These are phyloP conservation scores for Cheumatopsyche charites DNA, from an alignment of 1,140 invertebrate species.

Conservation along the genomic window DNA sequence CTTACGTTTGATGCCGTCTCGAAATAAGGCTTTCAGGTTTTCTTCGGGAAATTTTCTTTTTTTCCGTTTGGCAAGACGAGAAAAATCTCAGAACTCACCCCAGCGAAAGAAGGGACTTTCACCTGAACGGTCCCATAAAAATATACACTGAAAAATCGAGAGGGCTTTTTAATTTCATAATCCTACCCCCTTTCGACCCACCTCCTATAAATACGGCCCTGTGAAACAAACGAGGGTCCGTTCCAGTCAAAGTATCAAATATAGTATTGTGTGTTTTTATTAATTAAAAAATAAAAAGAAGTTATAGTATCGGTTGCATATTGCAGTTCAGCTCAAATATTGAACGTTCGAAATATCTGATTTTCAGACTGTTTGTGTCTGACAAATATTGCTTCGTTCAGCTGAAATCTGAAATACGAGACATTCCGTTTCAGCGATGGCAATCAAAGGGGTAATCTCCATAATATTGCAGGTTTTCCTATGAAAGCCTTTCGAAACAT, in stretches of 20 bases:
- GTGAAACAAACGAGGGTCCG: not conserved
- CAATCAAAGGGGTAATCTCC: conserved; percentile 2
- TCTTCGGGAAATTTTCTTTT: conserved; percentile 1
- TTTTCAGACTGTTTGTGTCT: too few species aligned
- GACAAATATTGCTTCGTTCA: too few species aligned
- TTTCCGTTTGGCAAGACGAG: not conserved
- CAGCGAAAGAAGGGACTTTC: not conserved
- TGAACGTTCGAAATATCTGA: not conserved
- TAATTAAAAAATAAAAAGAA: too few species aligned
- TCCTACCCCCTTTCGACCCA: conserved; percentile 19
- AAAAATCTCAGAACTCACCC: conserved; percentile 26
- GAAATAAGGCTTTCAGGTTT: not conserved
- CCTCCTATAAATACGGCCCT: not conserved
- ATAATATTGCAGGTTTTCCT: conserved; percentile 3
- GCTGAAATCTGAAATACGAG: too few species aligned
- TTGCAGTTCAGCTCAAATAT: not conserved
- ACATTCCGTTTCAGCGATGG: not conserved
- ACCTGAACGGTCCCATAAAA: conserved; percentile 35
- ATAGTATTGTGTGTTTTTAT: too few species aligned
- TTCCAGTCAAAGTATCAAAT: conserved; percentile 16
- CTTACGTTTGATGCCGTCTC: not conserved
- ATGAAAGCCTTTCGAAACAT: not conserved
- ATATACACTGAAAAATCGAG: conserved; percentile 37
- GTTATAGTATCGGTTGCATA: too few species aligned
- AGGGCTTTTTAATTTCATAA: conserved; percentile 45